These are phyloP conservation scores for Noctua comes DNA, from an alignment of 2,888 invertebrate species.

Conservation along the genomic window DNA sequence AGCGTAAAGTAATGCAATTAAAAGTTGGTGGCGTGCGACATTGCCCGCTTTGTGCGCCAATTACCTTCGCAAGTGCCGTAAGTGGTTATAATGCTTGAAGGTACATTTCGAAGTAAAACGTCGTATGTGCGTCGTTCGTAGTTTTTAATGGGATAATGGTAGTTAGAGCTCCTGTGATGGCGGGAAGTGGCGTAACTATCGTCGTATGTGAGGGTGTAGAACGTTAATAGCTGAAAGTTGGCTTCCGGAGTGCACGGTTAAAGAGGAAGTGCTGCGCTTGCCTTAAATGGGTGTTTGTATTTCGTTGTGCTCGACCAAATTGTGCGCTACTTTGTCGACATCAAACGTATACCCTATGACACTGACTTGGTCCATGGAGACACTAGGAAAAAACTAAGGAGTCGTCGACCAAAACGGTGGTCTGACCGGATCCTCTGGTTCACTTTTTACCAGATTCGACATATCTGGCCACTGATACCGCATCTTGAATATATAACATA, in stretches of 20 bases:
- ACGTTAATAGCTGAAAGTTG: neutral
- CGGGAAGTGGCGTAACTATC: constrained; percentile 16
- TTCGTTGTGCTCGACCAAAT: neutral
- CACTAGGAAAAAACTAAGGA: neutral
- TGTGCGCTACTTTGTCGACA: neutral
- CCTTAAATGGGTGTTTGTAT: neutral
- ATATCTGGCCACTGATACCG: neutral
- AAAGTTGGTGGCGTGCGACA: constrained; percentile 68
- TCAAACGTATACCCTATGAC: neutral
- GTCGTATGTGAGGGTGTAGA: neutral
- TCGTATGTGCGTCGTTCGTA: constrained; percentile 36
- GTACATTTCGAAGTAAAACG: constrained; percentile 36
- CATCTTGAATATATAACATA: neutral
- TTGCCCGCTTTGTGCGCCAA: constrained; percentile 59
- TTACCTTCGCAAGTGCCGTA: constrained; percentile 55
- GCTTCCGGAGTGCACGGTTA: constrained; percentile 4
- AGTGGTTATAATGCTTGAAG: constrained; percentile 60
- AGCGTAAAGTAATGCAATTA: constrained; percentile 69
- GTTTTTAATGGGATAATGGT: constrained; percentile 48
- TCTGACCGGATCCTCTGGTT: neutral
- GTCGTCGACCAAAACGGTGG: neutral
- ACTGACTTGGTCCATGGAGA: neutral
- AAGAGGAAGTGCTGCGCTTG: neutral
- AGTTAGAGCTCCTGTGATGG: constrained; percentile 16
- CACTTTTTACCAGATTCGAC: neutral